phyloP scores from a whole-genome alignment of 2,888 invertebrate species.

The Gryllus longicercus region DNA sequence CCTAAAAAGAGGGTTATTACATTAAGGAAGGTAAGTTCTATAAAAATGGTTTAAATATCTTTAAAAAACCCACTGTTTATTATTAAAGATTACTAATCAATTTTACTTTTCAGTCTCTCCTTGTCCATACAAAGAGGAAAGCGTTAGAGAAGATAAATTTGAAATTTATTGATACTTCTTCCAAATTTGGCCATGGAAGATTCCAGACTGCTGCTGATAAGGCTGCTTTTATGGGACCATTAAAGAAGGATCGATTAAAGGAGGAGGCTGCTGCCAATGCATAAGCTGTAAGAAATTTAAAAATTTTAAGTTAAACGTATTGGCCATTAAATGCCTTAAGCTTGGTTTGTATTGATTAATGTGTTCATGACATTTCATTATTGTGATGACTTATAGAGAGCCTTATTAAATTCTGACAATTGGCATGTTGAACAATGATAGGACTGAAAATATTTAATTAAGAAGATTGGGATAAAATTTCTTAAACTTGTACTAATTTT shows the following conservation, averaged over 20 bases:
- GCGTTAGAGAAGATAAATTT: slow-evolving; percentile 97
- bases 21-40: slow-evolving; percentile 87
- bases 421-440: background rate
- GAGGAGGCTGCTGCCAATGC: slow-evolving; percentile 68
- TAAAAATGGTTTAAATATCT: too few species aligned
- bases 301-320: too few species aligned
- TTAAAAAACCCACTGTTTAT: too few species aligned
- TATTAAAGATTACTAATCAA: too few species aligned
- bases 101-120: slow-evolving; percentile 65
- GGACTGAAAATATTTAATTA: background rate
- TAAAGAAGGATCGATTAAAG: slow-evolving; percentile 88
- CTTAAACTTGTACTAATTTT: background rate
- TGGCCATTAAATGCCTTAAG: too few species aligned
- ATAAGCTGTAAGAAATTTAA: background rate
- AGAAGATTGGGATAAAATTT: background rate
- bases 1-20: slow-evolving; percentile 97
- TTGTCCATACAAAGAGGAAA: slow-evolving; percentile 91
- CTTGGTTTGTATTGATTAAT: background rate
- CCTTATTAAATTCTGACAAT: background rate
- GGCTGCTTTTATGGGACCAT: slow-evolving; percentile 92
- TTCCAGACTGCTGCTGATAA: slow-evolving; percentile 99
- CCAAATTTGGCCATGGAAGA: slow-evolving; percentile 99
- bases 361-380: background rate
- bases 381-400: background rate
- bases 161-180: slow-evolving; percentile 98